Evolutionary conservation across 37 sponge, comb jelly and placozoan species (phyloP), one percentile per base, ranked within the genome.

Genomic region (Beroe ovata): DNA sequence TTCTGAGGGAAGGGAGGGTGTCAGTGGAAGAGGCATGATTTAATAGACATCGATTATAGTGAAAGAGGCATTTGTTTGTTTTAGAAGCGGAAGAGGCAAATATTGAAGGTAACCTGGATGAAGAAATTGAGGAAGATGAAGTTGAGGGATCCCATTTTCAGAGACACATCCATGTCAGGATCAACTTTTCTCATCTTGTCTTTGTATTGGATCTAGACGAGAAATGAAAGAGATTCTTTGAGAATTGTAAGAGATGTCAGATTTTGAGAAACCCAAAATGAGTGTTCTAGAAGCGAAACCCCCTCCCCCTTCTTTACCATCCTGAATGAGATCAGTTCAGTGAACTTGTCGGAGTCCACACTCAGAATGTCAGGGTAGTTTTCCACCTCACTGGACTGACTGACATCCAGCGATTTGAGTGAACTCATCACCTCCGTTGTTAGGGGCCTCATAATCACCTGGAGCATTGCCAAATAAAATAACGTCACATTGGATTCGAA

Each of bases 71-170:
- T n/a, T n/a, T n/a, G n/a, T n/a, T n/a, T n/a, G n/a, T n/a, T n/a
- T n/a, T n/a, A n/a, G n/a, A n/a, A n/a, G n/a, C n/a, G n/a, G n/a
- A n/a, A n/a, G n/a, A n/a, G n/a, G n/a, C n/a, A n/a, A n/a, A n/a
- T n/a, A n/a, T n/a, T n/a, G n/a, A n/a, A n/a, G n/a, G 11, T 16
- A 47, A 66, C 69, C 69, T 66, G 84, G 6, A 77, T 36, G 54
- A 77, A 77, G 38, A 32, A 77, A 54, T 77, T 77, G 22, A 77
- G 84, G 54, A 77, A 77, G 26, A 77, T 77, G 47, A 77, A 77
- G 22, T 77, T 42, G 4, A 77, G 54, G 38, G 84, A 77, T 11
- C 84, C 84, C 54, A 77, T 77, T 29, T 77, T 77, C 1, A 77
- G 8, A 8, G 35, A 36, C 3, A 77, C 26, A 6, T 77, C 84